These are phyloP conservation scores for Rhagophthalmus giganteus DNA, from an alignment of 2,888 invertebrate genomes.

Conservation along the genomic window DNA sequence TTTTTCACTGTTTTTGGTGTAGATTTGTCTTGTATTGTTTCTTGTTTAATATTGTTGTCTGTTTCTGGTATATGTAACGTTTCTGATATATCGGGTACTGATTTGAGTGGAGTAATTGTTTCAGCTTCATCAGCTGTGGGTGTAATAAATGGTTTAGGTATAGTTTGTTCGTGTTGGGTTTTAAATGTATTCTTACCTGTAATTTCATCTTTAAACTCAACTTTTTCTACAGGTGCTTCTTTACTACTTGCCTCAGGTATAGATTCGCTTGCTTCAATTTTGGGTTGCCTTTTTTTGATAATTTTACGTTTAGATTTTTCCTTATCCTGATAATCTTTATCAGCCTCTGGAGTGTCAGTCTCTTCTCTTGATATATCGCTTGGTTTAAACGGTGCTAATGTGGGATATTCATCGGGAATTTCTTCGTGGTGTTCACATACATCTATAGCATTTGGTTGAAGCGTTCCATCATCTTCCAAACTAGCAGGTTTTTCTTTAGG, in stretches of 20 bases:
- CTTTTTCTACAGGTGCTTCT: slow-evolving; percentile 40
- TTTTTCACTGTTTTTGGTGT: slow-evolving; percentile 44
- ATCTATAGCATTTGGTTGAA: too few species aligned
- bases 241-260: too few species aligned
- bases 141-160: slow-evolving; percentile 29
- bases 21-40: slow-evolving; percentile 31
- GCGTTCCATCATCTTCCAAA: background rate
- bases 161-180: slow-evolving; percentile 40
- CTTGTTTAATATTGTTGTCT: slow-evolving; percentile 9
- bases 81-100: background rate
- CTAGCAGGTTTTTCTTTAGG: background rate
- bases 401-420: too few species aligned
- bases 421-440: too few species aligned
- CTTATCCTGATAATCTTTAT: too few species aligned
- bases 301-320: too few species aligned
- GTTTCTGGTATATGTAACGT: background rate
- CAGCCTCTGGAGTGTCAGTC: slow-evolving; percentile 13
- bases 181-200: slow-evolving; percentile 37
- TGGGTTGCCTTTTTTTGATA: too few species aligned
- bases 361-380: slow-evolving; percentile 41
- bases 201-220: slow-evolving; percentile 48
- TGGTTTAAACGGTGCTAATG: slow-evolving; percentile 49
- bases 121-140: slow-evolving; percentile 3
- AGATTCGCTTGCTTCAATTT: too few species aligned
- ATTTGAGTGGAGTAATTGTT: background rate